phyloP scores from a whole-genome alignment of 2,888 invertebrate species.

The Perizoma flavofasciatum region DNA sequence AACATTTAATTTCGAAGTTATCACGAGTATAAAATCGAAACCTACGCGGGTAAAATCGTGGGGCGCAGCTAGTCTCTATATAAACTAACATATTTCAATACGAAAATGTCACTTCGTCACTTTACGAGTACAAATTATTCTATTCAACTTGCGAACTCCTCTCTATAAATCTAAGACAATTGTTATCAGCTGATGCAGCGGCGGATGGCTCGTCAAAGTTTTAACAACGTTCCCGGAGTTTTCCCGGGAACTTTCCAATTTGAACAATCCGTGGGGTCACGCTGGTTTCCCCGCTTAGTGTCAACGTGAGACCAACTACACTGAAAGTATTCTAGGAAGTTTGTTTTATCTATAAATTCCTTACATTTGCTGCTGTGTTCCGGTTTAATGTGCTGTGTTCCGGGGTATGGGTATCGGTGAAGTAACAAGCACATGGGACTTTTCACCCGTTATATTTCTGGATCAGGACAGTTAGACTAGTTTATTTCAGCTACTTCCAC shows the following conservation, averaged over 20 bases:
- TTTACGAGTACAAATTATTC: slow-evolving; percentile 10
- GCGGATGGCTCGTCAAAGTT: slow-evolving; percentile 39
- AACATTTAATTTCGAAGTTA: no score
- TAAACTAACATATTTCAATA: no score
- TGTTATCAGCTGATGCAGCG: slow-evolving; percentile 32
- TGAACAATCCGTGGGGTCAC: slow-evolving; percentile 37
- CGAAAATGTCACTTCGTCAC: neutral
- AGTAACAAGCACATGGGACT: no score
- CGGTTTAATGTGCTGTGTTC: no score
- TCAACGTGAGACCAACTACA: slow-evolving; percentile 8
- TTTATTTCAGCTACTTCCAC: no score
- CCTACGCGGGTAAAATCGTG: no score
- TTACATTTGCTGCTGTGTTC: no score
- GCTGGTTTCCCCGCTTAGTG: slow-evolving; percentile 8
- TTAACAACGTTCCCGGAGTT: slow-evolving; percentile 46
- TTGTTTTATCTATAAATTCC: neutral
- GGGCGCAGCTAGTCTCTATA: no score
- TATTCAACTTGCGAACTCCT: slow-evolving; percentile 10
- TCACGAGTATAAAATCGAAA: no score
- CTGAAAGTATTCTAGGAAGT: neutral
- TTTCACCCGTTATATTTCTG: no score
- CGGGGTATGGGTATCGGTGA: no score
- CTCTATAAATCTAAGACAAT: slow-evolving; percentile 24
- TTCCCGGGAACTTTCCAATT: slow-evolving; percentile 44
- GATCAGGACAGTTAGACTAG: no score